Base-by-base conservation (phyloP, 1,140 invertebrate species). In the Euwallacea fornicatus region DNA sequence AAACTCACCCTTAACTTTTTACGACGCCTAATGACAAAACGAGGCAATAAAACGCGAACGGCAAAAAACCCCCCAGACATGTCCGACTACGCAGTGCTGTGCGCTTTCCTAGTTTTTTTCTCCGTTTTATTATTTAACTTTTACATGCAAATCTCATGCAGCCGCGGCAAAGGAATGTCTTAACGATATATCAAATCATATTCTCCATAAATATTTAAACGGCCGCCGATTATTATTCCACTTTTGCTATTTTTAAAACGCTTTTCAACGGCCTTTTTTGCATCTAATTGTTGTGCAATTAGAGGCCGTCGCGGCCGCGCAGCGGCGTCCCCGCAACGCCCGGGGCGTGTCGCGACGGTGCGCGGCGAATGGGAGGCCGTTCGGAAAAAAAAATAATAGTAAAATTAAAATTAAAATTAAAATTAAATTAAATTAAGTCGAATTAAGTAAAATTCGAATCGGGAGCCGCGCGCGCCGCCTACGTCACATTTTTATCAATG, bases 131-230 rank as follows among this genome's bases (percentile, higher is more conserved):
- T 50, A 50, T 50, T 50, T 50, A 50, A 50, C 46, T 11, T 13
- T 50, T 50, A 50, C 13, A 50, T 50, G 46, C 13, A 50, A 50
- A 50, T 50, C 13, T 50, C 9, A 50, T 50, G 46, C 46, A 50
- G 13, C 46, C 46, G 46, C 2, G 9, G 46, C 6, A 50, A 6
- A 50, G 13, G 46, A 50, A 50, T 50, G 46, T 50, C 46, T 50
- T 50, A 50, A 50, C 13, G 46, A 50, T 13, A 50, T 50, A 50
- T 50, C 2, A 50, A 50, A 50, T 50, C 46, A 50, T 50, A 50
- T 11, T 13, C 46, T 33, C 21, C 46, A 50, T 50, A 11, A 50
- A 13, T 50, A 13, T 0, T 50, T 10, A 50, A 33, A 33, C 21
- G 21, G 21, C 21, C 4, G 1, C 4, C 21, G 21, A 33, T 33